A percentile compares a stretch with the other conserved stretches of the same genome.
Evolutionary conservation across 2,888 invertebrate genomes (phyloP).

Genomic region (Hypomecis atomaria): DNA sequence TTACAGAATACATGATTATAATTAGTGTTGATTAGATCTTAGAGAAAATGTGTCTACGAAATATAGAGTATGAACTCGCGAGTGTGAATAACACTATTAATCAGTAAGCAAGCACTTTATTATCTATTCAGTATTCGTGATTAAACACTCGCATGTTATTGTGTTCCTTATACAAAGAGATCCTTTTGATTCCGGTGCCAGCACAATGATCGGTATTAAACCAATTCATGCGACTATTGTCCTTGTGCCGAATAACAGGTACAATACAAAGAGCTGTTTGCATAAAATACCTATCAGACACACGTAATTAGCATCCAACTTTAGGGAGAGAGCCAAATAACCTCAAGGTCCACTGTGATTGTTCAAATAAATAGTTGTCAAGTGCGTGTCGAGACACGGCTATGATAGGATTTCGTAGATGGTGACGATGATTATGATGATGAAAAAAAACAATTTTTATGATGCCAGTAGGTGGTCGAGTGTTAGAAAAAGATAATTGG

Average conservation of each 20-base stretch:
- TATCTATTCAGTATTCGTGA: slow-evolving; percentile 39
- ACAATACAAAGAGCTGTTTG: slow-evolving; percentile 68
- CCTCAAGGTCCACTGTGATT: slow-evolving; percentile 25
- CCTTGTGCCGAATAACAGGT: slow-evolving; percentile 59
- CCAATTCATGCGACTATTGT: slow-evolving; percentile 72
- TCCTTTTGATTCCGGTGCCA: slow-evolving; percentile 69
- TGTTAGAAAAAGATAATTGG: too few relatives aligned
- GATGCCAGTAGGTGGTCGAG: too few relatives aligned
- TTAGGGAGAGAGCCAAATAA: slow-evolving; percentile 34
- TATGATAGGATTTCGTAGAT: too few relatives aligned
- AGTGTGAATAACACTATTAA: slow-evolving; percentile 25
- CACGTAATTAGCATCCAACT: slow-evolving; percentile 57
- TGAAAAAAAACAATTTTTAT: too few relatives aligned
- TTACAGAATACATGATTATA: slow-evolving; percentile 5
- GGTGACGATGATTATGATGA: too few relatives aligned
- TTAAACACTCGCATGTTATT: slow-evolving; percentile 66
- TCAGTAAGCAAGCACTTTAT: slow-evolving; percentile 36
- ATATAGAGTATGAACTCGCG: slow-evolving; percentile 42
- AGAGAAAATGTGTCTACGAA: not conserved
- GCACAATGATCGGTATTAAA: slow-evolving; percentile 72
- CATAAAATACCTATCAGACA: slow-evolving; percentile 68
- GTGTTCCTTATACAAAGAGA: slow-evolving; percentile 73
- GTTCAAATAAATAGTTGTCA: slow-evolving; percentile 16
- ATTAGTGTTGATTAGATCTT: slow-evolving; percentile 10
- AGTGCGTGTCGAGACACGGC: too few relatives aligned